phyloP scores from a whole-genome alignment of 2,113 vertebrate species.

The Corythoichthys haematopterus region DNA sequence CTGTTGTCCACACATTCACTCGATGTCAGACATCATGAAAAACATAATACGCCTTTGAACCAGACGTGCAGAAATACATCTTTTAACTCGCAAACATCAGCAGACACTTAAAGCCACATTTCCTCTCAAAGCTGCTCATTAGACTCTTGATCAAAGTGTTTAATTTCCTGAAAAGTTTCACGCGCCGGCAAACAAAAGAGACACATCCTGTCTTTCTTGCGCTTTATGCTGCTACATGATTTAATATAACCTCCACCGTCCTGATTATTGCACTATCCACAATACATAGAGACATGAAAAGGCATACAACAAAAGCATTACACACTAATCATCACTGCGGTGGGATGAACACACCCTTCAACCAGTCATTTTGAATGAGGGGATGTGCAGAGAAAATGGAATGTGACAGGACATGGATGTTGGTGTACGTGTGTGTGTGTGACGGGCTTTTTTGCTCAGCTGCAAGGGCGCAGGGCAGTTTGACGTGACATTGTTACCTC shows the following conservation, averaged over 20 bases:
- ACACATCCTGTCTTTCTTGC: conserved; percentile 34
- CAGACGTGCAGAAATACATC: conserved; percentile 24
- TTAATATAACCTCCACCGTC: conserved; percentile 32
- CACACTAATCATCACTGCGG: conserved; percentile 15
- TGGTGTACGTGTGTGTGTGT: not conserved
- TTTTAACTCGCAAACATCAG: conserved; percentile 26
- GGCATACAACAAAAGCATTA: conserved; percentile 32
- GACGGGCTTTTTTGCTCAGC: conserved; percentile 1
- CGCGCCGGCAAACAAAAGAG: conserved; percentile 39
- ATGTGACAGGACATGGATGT: conserved; percentile 16
- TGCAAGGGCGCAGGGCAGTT: not conserved
- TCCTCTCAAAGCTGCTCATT: conserved; percentile 55
- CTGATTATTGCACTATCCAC: conserved; percentile 20
- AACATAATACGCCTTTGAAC: conserved; percentile 3
- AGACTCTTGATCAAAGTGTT: conserved; percentile 53
- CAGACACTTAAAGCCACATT: conserved; percentile 36
- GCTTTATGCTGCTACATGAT: conserved; percentile 35
- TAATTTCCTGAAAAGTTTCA: conserved; percentile 36
- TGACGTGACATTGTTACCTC: not conserved
- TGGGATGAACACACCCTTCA: conserved; percentile 28
- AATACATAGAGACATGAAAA: conserved; percentile 31
- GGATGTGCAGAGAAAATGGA: conserved; percentile 17
- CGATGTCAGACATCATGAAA: conserved; percentile 20
- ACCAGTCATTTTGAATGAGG: conserved; percentile 21
- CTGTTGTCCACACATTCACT: not conserved